These are phyloP conservation scores for Torymus texanus DNA, from an alignment of 2,888 invertebrate genomes.

Conservation along the genomic window DNA sequence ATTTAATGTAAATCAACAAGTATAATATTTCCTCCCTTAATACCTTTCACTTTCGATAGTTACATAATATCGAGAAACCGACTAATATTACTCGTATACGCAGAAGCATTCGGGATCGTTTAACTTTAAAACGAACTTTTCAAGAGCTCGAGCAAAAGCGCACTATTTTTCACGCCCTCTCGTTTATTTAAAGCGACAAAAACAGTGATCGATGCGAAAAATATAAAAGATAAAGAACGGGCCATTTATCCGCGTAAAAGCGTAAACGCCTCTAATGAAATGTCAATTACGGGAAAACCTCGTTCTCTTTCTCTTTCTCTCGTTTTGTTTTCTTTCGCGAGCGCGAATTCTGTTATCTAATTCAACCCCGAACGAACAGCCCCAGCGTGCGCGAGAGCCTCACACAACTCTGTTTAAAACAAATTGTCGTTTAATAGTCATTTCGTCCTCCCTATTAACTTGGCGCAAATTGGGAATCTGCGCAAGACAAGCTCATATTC, in stretches of 20 bases:
- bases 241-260: slow-evolving; percentile 1
- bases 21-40: too few species aligned
- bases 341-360: slow-evolving; percentile 12
- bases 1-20: too few species aligned
- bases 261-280: slow-evolving; percentile 21
- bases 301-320: slow-evolving; percentile 8
- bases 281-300: slow-evolving; percentile 18
- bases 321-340: not conserved
- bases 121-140: too few species aligned
- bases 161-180: too few species aligned
- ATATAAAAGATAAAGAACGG: not conserved
- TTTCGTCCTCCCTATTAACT: slow-evolving; percentile 35
- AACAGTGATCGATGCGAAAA: not conserved
- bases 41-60: too few species aligned
- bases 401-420: slow-evolving; percentile 7
- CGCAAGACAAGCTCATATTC: slow-evolving; percentile 29
- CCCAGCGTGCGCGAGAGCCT: too few species aligned
- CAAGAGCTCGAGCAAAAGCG: too few species aligned
- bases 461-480: slow-evolving; percentile 40
- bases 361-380: not conserved
- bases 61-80: too few species aligned
- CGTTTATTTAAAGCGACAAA: not conserved
- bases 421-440: slow-evolving; percentile 31
- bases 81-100: too few species aligned
- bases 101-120: too few species aligned